A percentile compares a stretch with the other conserved stretches of the same genome.
Conservation (phyloP, 92 coral and sea anemone species). For the Paragorgia papillata region DNA sequence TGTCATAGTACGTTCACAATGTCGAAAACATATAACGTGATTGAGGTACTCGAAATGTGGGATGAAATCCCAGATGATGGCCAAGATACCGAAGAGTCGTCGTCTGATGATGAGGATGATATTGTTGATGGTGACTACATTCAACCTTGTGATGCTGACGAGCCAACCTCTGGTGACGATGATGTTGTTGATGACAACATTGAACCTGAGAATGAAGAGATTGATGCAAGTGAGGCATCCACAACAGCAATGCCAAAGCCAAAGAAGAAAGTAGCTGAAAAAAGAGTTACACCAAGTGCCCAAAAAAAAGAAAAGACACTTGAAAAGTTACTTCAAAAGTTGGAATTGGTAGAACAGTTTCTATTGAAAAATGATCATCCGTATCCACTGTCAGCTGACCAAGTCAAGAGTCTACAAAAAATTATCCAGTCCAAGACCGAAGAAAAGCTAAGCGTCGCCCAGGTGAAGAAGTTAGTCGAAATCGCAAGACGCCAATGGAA, state of each 20-base stretch:
- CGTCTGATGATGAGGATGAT: constrained; percentile 20
- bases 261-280: constrained; percentile 19
- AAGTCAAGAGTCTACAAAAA: constrained; percentile 7
- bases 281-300: constrained; percentile 21
- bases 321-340: constrained; percentile 22
- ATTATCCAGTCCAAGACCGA: background rate
- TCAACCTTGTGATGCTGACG: constrained; percentile 21
- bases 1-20: no score
- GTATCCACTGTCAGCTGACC: constrained; percentile 1
- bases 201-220: constrained; percentile 22
- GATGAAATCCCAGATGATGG: constrained; percentile 15
- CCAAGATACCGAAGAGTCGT: constrained; percentile 14
- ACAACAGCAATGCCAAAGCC: constrained; percentile 5
- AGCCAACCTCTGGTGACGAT: constrained; percentile 23
- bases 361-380: background rate
- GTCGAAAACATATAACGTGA: constrained; percentile 12
- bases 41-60: constrained; percentile 16
- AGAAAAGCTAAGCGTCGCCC: no score
- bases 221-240: constrained; percentile 12
- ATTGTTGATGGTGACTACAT: constrained; percentile 18
- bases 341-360: constrained; percentile 15
- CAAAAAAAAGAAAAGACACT: constrained; percentile 13
- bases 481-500: no score
- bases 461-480: no score
- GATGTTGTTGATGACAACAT: constrained; percentile 26